These are phyloP conservation scores for Leptopilina boulardi DNA, from an alignment of 1,140 invertebrate genomes.

Conservation along the genomic window DNA sequence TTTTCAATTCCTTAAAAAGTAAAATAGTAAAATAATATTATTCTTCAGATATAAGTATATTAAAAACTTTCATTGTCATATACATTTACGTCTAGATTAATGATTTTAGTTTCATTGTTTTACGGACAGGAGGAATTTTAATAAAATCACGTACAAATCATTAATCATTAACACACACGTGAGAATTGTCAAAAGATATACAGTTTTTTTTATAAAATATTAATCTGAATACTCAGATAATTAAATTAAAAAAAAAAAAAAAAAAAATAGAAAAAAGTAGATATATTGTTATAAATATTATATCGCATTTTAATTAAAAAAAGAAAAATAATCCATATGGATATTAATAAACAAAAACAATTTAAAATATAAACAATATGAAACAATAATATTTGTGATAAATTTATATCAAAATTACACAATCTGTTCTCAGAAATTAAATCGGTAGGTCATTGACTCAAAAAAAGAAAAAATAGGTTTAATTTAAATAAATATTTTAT, in stretches of 20 bases:
- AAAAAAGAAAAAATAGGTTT: neutral
- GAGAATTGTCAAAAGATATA: neutral
- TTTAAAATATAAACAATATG: neutral
- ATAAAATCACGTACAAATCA: conserved; percentile 15
- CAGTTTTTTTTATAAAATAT: neutral
- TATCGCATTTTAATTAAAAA: neutral
- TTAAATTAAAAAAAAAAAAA: neutral
- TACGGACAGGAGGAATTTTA: conserved; percentile 14
- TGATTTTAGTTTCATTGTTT: neutral
- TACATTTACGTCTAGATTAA: neutral
- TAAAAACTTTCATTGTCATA: neutral
- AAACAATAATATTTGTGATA: neutral
- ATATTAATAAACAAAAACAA: neutral
- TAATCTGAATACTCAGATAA: neutral
- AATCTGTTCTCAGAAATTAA: conserved; percentile 6
- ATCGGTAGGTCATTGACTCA: conserved; percentile 18
- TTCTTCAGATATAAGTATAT: neutral
- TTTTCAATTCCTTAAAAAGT: neutral
- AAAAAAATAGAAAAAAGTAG: too few species aligned
- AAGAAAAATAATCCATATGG: neutral
- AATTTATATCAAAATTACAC: conserved; percentile 17
- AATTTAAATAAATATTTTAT: neutral
- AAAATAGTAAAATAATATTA: neutral
- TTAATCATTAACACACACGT: conserved; percentile 19
- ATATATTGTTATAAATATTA: too few species aligned